Evolutionary conservation across 2,888 invertebrate genomes (phyloP).

Genomic region (Tyria jacobaeae): DNA sequence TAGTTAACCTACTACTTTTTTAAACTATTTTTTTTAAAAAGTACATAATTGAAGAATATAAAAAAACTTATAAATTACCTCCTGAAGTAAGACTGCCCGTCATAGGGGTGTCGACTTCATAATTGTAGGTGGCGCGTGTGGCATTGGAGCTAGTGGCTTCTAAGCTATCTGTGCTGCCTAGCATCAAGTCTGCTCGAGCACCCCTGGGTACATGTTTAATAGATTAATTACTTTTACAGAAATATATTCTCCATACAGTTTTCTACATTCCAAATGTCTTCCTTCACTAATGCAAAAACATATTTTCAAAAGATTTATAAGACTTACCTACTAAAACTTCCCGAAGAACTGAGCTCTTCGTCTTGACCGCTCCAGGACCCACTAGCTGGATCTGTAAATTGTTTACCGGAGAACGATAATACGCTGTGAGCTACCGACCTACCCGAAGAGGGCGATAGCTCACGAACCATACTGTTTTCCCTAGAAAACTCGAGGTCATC

Average conservation of each 20-base stretch:
- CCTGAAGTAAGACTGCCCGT: conserved; percentile 94
- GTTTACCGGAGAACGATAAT: conserved; percentile 81
- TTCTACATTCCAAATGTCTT: no score
- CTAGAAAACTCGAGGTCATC: conserved; percentile 79
- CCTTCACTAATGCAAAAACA: no score
- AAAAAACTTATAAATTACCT: conserved; percentile 62
- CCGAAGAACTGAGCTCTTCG: conserved; percentile 83
- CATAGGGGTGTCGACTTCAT: conserved; percentile 94
- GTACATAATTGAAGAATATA: conserved; percentile 3
- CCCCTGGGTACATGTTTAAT: conserved; percentile 54
- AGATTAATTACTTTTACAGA: neutral
- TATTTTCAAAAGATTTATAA: neutral
- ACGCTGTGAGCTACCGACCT: conserved; percentile 82
- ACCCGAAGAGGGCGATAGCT: conserved; percentile 84
- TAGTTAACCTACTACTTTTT: no score
- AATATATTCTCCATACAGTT: neutral
- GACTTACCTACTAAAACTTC: conserved; percentile 81
- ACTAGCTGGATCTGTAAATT: conserved; percentile 86
- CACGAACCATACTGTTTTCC: conserved; percentile 77
- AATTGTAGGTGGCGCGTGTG: conserved; percentile 94
- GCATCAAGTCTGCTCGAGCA: conserved; percentile 84
- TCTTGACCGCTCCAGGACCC: conserved; percentile 86
- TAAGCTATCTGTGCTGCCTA: conserved; percentile 90
- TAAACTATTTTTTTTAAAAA: no score
- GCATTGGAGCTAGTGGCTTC: conserved; percentile 93